A percentile compares a stretch with the other conserved stretches of the same genome.
Conservation (phyloP, 2,113 vertebrate species). For the Butorides virescens region DNA sequence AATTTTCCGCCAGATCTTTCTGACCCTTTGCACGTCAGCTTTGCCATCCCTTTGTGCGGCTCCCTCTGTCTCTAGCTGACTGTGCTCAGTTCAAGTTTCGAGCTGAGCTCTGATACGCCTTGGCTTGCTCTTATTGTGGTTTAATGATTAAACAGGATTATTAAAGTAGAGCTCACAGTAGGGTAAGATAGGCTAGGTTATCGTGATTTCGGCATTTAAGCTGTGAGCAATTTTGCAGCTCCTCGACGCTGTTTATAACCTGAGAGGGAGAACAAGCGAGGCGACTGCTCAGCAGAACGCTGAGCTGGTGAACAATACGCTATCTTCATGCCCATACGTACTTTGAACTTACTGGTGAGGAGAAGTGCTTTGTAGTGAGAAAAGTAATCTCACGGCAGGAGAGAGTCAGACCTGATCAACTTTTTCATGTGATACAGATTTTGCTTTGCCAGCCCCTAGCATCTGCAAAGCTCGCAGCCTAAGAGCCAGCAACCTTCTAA, state of each 20-base stretch:
- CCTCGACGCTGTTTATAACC: constrained; percentile 43
- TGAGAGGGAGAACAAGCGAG: not conserved
- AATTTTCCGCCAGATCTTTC: not conserved
- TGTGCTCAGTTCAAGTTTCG: not conserved
- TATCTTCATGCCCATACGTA: constrained; percentile 53
- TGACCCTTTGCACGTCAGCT: not conserved
- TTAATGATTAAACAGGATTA: constrained; percentile 61
- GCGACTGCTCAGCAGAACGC: constrained; percentile 41
- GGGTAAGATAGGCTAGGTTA: constrained; percentile 34
- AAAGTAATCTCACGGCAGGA: constrained; percentile 58
- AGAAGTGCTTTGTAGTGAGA: constrained; percentile 63
- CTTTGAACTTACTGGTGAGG: constrained; percentile 53
- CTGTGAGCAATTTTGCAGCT: constrained; percentile 39
- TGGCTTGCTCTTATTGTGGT: constrained; percentile 20
- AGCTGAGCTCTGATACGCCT: not conserved
- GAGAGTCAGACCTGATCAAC: constrained; percentile 56
- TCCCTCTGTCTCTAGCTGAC: not conserved
- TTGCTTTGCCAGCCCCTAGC: constrained; percentile 53
- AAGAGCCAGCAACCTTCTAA: constrained; percentile 49
- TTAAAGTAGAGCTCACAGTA: constrained; percentile 23
- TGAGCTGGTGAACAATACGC: constrained; percentile 33
- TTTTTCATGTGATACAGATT: constrained; percentile 62
- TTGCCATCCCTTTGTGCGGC: not conserved
- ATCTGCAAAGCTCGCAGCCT: constrained; percentile 40
- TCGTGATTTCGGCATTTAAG: not conserved